phyloP scores from a whole-genome alignment of 2,797 vertebrate species.

The Sebastes cheni region DNA sequence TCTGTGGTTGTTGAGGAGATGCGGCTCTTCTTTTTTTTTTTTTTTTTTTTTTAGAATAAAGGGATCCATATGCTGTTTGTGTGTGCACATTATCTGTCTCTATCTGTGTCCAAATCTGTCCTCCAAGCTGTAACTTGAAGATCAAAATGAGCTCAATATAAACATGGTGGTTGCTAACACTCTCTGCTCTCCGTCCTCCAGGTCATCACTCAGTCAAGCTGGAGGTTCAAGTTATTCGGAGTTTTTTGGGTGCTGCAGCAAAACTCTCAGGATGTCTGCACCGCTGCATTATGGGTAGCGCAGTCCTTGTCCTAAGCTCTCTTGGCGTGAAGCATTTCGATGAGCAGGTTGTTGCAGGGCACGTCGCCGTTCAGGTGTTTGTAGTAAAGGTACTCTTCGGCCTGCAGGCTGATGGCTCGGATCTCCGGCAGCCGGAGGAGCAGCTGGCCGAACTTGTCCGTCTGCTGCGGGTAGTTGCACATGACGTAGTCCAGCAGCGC shows the following conservation, averaged over 20 bases:
- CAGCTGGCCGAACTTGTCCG: conserved; percentile 97
- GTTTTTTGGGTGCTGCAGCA: conserved; percentile 36
- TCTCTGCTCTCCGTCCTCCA: conserved; percentile 16
- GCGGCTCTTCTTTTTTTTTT: conserved; percentile 18
- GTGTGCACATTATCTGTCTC: conserved; percentile 36
- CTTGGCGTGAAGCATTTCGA: conserved; percentile 99
- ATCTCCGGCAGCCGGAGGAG: conserved; percentile 96
- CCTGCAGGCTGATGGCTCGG: conserved; percentile 97
- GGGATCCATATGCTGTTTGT: conserved; percentile 50
- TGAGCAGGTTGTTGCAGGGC: conserved; percentile 99
- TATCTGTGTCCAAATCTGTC: conserved; percentile 7
- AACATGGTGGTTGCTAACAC: conserved; percentile 25
- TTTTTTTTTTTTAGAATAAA: conserved; percentile 49
- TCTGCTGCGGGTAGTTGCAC: conserved; percentile 97
- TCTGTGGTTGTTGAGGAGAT: conserved; percentile 31
- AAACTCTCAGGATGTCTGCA: conserved; percentile 29
- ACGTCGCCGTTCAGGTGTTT: conserved; percentile 99
- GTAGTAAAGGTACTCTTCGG: conserved; percentile 98
- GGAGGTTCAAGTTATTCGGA: conserved; percentile 40
- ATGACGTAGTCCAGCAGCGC: conserved; percentile 97
- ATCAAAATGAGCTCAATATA: conserved; percentile 31
- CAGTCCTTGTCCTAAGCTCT: conserved; percentile 83
- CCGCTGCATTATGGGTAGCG: conserved; percentile 28
- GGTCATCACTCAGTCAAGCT: conserved; percentile 13
- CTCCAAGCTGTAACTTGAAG: conserved; percentile 24